A percentile compares a stretch with the other conserved stretches of the same genome.
Evolutionary conservation across 2,113 vertebrate genomes (phyloP).

Genomic region (western clawed frog (Xenopus tropicalis)): DNA sequence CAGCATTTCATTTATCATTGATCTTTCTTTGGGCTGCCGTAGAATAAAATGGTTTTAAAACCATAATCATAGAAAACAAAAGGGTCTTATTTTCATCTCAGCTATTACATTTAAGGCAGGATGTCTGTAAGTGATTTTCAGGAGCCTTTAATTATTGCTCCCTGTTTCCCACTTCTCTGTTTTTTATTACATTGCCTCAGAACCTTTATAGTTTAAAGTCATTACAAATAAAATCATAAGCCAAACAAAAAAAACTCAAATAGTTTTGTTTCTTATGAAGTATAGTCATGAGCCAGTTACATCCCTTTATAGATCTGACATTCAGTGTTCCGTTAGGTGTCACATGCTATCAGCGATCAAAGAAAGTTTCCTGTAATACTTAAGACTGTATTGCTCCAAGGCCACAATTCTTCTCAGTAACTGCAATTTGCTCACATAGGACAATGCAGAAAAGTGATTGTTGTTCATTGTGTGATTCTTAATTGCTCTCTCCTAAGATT

Average conservation of each 20-base stretch:
- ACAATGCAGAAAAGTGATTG: background rate
- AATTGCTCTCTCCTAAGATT: background rate
- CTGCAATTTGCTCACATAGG: background rate
- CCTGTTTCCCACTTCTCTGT: background rate
- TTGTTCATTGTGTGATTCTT: background rate
- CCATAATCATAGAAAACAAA: conserved; percentile 4
- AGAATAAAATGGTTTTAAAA: background rate
- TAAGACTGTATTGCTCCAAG: background rate
- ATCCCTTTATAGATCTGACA: conserved; percentile 11
- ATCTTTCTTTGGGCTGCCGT: background rate
- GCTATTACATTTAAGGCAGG: background rate
- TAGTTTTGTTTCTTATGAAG: background rate
- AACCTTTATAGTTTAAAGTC: conserved; percentile 17
- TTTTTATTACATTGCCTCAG: conserved; percentile 14
- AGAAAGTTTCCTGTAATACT: background rate
- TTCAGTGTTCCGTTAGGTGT: background rate
- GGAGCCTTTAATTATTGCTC: conserved; percentile 12
- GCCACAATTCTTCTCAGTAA: background rate
- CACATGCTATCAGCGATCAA: background rate
- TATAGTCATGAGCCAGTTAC: background rate
- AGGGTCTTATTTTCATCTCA: conserved; percentile 2
- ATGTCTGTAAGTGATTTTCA: background rate
- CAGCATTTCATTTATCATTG: background rate
- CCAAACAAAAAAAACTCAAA: background rate
- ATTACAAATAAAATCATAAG: conserved; percentile 11